Evolutionary conservation across 2,888 invertebrate species (phyloP).

Genomic region (Eretmocerus hayati): DNA sequence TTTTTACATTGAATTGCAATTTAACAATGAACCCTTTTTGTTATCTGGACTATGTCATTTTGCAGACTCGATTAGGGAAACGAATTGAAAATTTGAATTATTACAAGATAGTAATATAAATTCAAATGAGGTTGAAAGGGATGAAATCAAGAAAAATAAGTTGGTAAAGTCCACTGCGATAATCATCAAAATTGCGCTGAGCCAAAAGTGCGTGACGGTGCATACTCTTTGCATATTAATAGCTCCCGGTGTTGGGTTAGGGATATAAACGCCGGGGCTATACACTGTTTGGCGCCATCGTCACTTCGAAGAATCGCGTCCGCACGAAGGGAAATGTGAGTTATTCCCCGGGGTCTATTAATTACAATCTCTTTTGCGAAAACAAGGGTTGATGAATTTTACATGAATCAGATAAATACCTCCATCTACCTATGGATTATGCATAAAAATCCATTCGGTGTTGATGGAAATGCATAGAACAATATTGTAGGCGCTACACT

Average conservation of each 20-base stretch:
- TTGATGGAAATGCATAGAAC: no score
- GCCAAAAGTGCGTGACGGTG: conserved; percentile 21
- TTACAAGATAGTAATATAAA: not conserved
- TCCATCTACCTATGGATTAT: no score
- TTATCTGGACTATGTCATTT: no score
- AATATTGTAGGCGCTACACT: no score
- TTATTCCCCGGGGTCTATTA: conserved; percentile 5
- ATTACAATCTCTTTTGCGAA: conserved; percentile 6
- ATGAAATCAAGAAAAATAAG: conserved; percentile 7
- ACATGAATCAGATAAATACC: no score
- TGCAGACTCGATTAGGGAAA: no score
- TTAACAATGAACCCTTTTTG: no score
- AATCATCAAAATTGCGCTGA: conserved; percentile 22
- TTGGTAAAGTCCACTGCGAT: conserved; percentile 12
- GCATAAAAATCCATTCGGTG: no score
- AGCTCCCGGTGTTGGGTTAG: conserved; percentile 13
- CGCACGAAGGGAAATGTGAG: conserved; percentile 18
- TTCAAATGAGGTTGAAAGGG: conserved; percentile 3
- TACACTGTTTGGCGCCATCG: not conserved
- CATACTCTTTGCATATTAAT: conserved; percentile 25
- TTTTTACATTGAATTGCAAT: not conserved
- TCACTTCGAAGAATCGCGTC: conserved; percentile 4
- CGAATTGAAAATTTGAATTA: no score
- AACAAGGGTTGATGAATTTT: no score
- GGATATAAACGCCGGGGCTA: conserved; percentile 14